These are phyloP conservation scores for Crotalus viridis DNA, from an alignment of 2,113 vertebrate genomes.

Conservation along the genomic window DNA sequence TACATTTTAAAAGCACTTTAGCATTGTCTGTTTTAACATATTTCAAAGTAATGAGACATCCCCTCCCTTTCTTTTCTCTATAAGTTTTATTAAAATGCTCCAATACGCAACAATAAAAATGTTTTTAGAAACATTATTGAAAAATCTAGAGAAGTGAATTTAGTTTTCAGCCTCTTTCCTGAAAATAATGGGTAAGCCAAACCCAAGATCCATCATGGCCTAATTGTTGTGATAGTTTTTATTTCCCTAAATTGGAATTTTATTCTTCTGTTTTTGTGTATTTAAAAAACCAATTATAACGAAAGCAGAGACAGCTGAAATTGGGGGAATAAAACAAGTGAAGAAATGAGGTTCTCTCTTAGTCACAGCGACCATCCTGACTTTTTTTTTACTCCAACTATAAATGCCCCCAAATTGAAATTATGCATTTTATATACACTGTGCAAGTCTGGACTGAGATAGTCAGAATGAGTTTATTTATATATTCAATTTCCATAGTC, in stretches of 20 bases:
- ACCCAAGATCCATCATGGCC: neutral
- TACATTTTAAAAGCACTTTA: conserved; percentile 7
- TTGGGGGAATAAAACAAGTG: neutral
- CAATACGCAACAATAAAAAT: neutral
- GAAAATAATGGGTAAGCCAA: neutral
- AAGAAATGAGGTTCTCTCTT: neutral
- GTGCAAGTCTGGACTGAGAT: neutral
- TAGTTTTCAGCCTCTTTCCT: neutral
- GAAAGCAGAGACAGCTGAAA: neutral
- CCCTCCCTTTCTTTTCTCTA: neutral
- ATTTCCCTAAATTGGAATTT: neutral
- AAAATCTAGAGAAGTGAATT: neutral
- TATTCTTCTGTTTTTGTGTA: neutral
- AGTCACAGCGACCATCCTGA: neutral
- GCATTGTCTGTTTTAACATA: neutral
- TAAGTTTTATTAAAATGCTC: neutral
- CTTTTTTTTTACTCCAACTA: neutral
- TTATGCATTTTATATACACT: neutral
- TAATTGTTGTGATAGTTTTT: neutral
- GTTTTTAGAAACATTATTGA: neutral
- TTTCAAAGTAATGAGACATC: neutral
- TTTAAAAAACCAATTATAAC: neutral
- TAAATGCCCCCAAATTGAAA: neutral
- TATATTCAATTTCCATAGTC: neutral
- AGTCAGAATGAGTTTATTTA: neutral